Evolutionary conservation across 2,797 vertebrate species (phyloP), one percentile per base, ranked within the genome.

Genomic region (Neosalanx taihuensis): DNA sequence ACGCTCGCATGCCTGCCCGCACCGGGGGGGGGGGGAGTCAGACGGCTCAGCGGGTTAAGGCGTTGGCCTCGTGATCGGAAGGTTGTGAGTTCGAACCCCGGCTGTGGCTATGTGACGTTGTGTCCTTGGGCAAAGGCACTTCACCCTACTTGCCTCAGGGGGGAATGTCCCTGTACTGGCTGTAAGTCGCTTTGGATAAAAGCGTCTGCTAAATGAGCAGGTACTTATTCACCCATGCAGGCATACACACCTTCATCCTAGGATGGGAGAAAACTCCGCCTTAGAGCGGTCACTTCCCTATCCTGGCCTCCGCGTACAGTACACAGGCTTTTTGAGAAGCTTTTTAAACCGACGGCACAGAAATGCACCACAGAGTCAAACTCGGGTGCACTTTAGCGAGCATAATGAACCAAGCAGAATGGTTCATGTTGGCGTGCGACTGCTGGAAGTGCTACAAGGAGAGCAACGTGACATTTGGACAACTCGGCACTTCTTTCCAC

Each of bases 381-480:
- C 10, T 65, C 68, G 13, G n/a, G n/a, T 37, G 29, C 33, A 49
- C 31, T 4, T 51, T 29, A 23, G 9, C n/a, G 15, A 57, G 20
- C 29, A 17, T 64, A 46, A 12, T 57, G 59, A 17, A 12, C 6
- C 49, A 18, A 15, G 37, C 5, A 4, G 15, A 68, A 18, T 33
- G 66, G 29, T 53, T 31, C 13, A 2, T 71, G 64, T 58, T 41
- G 20, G 37, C 4, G 4, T 6, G 51, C 65, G 49, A 69, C 51
- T 35, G 58, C 35, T 15, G 18, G 51, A 20, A 37, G 29, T 62
- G 64, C 57, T 10, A 15, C 0, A 46, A 46, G n/a, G 62, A 33
- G 57, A 64, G 64, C 56, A 17, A 65, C 46, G 23, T 76, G 71
- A 17, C 49, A 73, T 75, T 81, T 78, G 66, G 18, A 26, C 10